These are phyloP conservation scores for Bufo gargarizans DNA, from an alignment of 2,113 vertebrate species.

Conservation along the genomic window DNA sequence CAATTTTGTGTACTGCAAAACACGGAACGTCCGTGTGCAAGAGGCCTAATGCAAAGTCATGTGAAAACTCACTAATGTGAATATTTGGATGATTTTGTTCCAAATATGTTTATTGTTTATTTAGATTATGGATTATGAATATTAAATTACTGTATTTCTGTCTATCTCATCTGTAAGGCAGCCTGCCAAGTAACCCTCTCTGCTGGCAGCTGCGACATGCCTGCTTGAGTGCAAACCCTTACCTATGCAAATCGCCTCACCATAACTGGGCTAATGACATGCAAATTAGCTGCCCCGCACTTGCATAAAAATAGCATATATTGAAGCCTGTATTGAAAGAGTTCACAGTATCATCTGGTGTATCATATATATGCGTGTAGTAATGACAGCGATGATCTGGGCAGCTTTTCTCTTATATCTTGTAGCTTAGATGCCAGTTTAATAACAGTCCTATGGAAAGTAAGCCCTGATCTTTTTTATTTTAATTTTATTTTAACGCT, in stretches of 20 bases:
- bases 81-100: background rate
- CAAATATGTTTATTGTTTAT: background rate
- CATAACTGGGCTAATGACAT: slow-evolving; percentile 52
- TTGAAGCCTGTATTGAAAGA: background rate
- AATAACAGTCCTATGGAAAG: background rate
- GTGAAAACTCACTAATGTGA: background rate
- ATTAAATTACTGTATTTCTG: background rate
- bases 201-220: slow-evolving; percentile 31
- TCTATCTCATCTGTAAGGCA: slow-evolving; percentile 9
- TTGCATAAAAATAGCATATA: slow-evolving; percentile 40
- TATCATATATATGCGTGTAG: slow-evolving; percentile 13
- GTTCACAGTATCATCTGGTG: background rate
- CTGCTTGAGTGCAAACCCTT: background rate
- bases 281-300: slow-evolving; percentile 44
- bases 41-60: no score
- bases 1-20: no score
- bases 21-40: no score
- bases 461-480: background rate
- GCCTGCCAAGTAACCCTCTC: slow-evolving; percentile 43
- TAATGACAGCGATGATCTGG: background rate
- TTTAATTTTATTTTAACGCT: background rate
- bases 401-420: background rate
- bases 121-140: background rate
- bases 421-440: background rate
- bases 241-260: slow-evolving; percentile 38